Conservation (phyloP, 2,797 vertebrate species). For the Myotis findleyi region DNA sequence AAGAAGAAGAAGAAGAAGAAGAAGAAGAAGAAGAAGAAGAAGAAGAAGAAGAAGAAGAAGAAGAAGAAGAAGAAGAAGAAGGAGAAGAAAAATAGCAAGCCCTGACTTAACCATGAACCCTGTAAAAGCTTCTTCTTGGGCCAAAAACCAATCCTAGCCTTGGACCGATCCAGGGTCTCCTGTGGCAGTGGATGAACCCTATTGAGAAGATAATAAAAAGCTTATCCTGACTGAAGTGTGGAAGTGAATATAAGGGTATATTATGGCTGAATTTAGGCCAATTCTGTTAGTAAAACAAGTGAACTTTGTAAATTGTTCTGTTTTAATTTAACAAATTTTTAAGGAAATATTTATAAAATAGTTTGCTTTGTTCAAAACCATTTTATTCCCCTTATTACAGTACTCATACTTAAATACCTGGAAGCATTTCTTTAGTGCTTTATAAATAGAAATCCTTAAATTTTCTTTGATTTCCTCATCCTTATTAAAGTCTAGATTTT, state of each 20-base stretch:
- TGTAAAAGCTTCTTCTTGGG: not conserved
- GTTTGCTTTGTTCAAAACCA: not conserved
- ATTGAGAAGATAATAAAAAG: not conserved
- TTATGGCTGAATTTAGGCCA: not conserved
- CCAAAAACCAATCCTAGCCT: not conserved
- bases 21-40: fast-evolving
- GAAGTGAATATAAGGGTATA: not conserved
- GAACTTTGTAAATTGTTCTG: not conserved
- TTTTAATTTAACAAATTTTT: not conserved
- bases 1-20: fast-evolving
- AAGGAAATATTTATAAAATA: not conserved
- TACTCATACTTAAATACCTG: not conserved
- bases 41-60: fast-evolving
- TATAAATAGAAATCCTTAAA: not conserved
- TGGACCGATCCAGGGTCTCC: not conserved
- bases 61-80: fast-evolving
- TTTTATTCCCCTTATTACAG: not conserved
- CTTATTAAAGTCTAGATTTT: conserved; percentile 10
- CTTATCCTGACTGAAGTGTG: not conserved
- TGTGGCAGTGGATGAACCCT: too few relatives aligned
- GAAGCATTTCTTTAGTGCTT: not conserved
- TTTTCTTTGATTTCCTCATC: not conserved
- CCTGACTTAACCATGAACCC: not conserved
- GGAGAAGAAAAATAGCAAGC: not conserved
- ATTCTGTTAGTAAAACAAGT: not conserved